Evolutionary conservation across 2,113 vertebrate species (phyloP).

Genomic region (Menura novaehollandiae): DNA sequence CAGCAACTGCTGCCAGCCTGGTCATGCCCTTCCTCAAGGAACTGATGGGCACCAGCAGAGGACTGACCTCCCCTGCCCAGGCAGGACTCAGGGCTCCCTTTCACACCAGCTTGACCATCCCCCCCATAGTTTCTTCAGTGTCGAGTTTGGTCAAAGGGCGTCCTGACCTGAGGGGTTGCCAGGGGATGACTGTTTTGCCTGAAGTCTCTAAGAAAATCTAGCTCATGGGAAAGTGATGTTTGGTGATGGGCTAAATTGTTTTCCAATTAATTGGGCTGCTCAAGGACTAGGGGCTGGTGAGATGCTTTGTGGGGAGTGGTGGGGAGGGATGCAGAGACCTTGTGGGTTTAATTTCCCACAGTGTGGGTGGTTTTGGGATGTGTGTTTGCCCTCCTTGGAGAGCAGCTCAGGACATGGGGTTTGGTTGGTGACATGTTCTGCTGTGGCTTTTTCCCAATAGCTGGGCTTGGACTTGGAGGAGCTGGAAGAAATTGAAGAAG

Average conservation of each 20-base stretch:
- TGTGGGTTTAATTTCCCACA: rapidly evolving
- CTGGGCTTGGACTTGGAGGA: slow-evolving; percentile 87
- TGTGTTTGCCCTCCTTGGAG: background rate
- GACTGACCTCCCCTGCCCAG: rapidly evolving
- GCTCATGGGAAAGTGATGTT: rapidly evolving
- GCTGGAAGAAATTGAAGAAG: slow-evolving; percentile 88
- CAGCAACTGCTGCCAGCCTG: background rate
- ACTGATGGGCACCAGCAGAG: rapidly evolving
- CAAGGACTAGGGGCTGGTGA: background rate
- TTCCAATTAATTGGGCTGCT: background rate
- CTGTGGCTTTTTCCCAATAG: slow-evolving; percentile 58
- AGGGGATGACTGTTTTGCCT: background rate
- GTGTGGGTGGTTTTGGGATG: background rate
- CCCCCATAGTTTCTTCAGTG: background rate
- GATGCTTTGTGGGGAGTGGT: background rate
- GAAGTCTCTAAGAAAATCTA: background rate
- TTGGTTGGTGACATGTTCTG: background rate
- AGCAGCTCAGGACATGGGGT: background rate
- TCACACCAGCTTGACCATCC: rapidly evolving
- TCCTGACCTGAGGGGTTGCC: background rate
- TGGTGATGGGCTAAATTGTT: background rate
- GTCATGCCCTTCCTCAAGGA: background rate
- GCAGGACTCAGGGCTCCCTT: rapidly evolving
- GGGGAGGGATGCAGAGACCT: background rate
- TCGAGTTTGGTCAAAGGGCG: background rate